Base-by-base conservation (phyloP, 2,888 invertebrate genomes). In the Chirona hameri region DNA sequence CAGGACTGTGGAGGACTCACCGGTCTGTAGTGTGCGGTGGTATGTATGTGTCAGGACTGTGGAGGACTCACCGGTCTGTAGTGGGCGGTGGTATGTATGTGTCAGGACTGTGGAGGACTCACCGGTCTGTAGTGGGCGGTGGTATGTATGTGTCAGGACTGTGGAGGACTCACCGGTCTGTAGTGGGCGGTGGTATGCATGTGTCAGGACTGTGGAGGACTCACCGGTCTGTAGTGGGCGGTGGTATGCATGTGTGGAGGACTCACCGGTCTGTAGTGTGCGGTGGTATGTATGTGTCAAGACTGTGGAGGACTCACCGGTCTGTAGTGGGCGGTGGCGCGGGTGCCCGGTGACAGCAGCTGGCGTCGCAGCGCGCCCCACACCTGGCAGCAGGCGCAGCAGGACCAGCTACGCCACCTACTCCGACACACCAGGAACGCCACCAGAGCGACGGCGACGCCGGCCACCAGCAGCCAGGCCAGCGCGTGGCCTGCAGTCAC, bases 271-370 rank as follows among this genome's bases (percentile, higher is more conserved):
- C 57, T 3, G 48, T 48, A 48, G 48, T 48, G 48, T 7, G 48
- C 12, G 9, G 48, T 4, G 57, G 57, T 21, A 21, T 18, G 60
- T 48, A 12, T 48, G 48, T 48, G 60, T 21, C 60, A n/a, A n/a
- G n/a, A n/a, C n/a, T n/a, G n/a, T n/a, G n/a, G 39, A 39, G 65
- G 3, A 65, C 65, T 65, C 1, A 65, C 65, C n/a, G n/a, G 65
- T 7, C 65, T n/a, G 27, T 65, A 65, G 65, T 65, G 65, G n/a
- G 65, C 65, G 7, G 65, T 27, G 65, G 65, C 65, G 27, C 65
- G 65, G n/a, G 65, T 65, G 65, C 65, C 65, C n/a, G 65, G 65
- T 5, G 65, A 65, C n/a, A 65, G 65, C n/a, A 65, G 65, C 65
- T 27, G 65, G 7, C 65, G 65, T 2, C 65, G n/a, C 12, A 65